Evolutionary conservation across 2,113 vertebrate genomes (phyloP).

Genomic region (Dicaeum eximium): DNA sequence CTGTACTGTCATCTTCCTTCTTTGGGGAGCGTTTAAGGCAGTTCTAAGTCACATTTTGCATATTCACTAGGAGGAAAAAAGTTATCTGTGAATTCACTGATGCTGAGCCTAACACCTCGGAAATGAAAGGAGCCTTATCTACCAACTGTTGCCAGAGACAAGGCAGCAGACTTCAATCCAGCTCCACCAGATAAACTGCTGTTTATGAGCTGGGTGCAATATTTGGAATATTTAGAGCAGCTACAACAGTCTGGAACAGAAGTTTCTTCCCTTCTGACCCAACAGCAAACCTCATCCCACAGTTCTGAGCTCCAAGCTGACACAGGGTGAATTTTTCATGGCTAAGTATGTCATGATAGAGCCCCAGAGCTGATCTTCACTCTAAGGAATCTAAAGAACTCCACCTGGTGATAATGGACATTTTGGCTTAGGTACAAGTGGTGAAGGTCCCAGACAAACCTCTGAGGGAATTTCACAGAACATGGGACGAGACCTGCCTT

Average conservation of each 20-base stretch:
- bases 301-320: background rate
- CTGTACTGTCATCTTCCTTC: constrained; percentile 7
- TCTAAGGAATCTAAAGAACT: background rate
- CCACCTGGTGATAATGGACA: background rate
- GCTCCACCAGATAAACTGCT: background rate
- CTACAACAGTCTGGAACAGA: background rate
- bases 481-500: background rate
- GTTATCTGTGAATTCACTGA: constrained; percentile 8
- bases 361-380: background rate
- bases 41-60: constrained; percentile 15
- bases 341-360: background rate
- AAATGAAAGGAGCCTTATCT: background rate
- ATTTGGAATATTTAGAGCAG: background rate
- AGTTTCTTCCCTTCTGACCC: background rate
- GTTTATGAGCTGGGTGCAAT: background rate
- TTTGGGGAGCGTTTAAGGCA: constrained; percentile 27
- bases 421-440: background rate
- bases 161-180: background rate
- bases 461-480: background rate
- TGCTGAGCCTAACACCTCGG: background rate
- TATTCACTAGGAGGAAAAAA: background rate
- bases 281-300: background rate
- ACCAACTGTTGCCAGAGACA: background rate
- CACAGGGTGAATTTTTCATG: background rate
- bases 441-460: background rate